These are phyloP conservation scores for Scrobipalpa atriplicella DNA, from an alignment of 2,888 invertebrate species.

Conservation along the genomic window DNA sequence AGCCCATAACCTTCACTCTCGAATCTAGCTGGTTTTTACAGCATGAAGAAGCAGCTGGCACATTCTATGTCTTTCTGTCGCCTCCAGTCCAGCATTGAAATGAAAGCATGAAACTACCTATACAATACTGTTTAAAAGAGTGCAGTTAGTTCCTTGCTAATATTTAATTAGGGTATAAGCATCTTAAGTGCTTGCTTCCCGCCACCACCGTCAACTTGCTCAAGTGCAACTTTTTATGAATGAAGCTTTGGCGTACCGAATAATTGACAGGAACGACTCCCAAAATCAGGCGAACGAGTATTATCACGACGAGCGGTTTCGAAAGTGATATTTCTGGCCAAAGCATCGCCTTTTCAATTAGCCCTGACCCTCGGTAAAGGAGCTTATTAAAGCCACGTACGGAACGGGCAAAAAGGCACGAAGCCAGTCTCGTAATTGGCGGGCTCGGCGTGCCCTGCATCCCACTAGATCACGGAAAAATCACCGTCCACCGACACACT, in stretches of 20 bases:
- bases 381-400: conserved; percentile 15
- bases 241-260: neutral
- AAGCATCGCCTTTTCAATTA: conserved; percentile 16
- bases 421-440: conserved; percentile 22
- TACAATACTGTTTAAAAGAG: too few species aligned
- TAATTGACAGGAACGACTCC: neutral
- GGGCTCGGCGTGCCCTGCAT: conserved; percentile 7
- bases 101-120: too few species aligned
- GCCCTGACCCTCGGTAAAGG: conserved; percentile 1
- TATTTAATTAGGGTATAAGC: neutral
- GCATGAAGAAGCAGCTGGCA: too few species aligned
- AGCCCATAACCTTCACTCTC: too few species aligned
- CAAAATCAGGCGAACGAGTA: neutral
- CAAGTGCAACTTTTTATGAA: neutral
- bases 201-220: too few species aligned
- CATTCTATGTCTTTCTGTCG: too few species aligned
- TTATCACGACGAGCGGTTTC: neutral
- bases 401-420: conserved; percentile 17
- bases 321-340: conserved; percentile 11
- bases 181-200: neutral
- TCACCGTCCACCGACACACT: conserved; percentile 47
- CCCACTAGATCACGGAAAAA: conserved; percentile 59
- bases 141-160: too few species aligned
- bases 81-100: too few species aligned
- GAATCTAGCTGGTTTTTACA: too few species aligned